Evolutionary conservation across 2,113 vertebrate genomes (phyloP).

Genomic region (Vombatus ursinus): DNA sequence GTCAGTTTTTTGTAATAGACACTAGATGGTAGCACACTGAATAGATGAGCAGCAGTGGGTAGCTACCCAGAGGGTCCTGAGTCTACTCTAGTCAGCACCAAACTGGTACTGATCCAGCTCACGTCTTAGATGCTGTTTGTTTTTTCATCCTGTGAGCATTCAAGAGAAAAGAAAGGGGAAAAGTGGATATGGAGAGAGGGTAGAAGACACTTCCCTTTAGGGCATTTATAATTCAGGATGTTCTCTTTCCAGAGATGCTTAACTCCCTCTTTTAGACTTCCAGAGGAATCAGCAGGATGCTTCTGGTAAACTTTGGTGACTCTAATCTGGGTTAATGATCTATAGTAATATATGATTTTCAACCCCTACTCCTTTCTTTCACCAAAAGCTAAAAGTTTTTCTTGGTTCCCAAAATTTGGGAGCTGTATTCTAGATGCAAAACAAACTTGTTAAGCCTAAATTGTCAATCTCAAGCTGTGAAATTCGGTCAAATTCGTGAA

Average conservation of each 20-base stretch:
- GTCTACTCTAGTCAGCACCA: not conserved
- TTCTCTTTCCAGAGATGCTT: not conserved
- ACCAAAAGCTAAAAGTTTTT: not conserved
- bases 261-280: not conserved
- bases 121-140: not conserved
- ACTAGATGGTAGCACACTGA: not conserved
- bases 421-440: not conserved
- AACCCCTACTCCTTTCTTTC: not conserved
- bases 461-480: not conserved
- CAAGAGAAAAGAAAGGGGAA: not conserved
- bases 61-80: not conserved
- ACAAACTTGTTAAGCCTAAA: not conserved
- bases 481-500: not conserved
- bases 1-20: not conserved
- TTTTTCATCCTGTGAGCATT: not conserved
- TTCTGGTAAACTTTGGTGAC: not conserved
- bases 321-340: not conserved
- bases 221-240: not conserved
- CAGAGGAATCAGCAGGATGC: not conserved
- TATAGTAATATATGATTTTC: not conserved
- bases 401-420: not conserved
- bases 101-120: not conserved
- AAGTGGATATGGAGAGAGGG: not conserved
- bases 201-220: not conserved
- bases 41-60: not conserved